phyloP scores from a whole-genome alignment of 2,113 vertebrate genomes.

The Corythaixoides concolor region DNA sequence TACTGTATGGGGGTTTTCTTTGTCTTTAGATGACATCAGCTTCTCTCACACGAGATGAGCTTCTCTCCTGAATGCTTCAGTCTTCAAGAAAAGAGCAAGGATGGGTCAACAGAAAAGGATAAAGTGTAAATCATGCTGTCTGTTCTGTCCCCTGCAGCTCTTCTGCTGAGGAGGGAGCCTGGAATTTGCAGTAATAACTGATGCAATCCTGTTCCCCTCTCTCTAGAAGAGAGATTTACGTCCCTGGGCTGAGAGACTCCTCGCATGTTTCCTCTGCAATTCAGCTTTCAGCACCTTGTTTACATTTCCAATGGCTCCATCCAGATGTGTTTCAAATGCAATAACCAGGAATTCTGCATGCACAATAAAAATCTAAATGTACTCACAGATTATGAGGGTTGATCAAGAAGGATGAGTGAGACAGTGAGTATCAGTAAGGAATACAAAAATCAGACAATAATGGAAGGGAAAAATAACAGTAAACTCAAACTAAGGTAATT shows the following conservation, averaged over 20 bases:
- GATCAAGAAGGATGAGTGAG: background rate
- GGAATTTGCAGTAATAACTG: background rate
- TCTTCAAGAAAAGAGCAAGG: background rate
- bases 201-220: background rate
- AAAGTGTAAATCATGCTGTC: background rate
- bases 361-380: background rate
- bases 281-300: background rate
- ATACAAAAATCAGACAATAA: background rate
- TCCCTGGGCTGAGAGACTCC: background rate
- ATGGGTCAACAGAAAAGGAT: background rate
- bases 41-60: background rate
- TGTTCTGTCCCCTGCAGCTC: background rate
- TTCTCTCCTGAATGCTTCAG: background rate
- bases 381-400: background rate
- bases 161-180: background rate
- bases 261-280: background rate
- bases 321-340: background rate
- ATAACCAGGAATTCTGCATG: background rate
- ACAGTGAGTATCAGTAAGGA: background rate
- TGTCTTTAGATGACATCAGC: background rate
- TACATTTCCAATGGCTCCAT: background rate
- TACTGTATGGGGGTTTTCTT: accelerated
- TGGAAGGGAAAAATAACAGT: background rate
- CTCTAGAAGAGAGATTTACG: background rate
- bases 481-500: background rate